Evolutionary conservation across 1,140 invertebrate genomes (phyloP).

Genomic region (Drosophila burlai): DNA sequence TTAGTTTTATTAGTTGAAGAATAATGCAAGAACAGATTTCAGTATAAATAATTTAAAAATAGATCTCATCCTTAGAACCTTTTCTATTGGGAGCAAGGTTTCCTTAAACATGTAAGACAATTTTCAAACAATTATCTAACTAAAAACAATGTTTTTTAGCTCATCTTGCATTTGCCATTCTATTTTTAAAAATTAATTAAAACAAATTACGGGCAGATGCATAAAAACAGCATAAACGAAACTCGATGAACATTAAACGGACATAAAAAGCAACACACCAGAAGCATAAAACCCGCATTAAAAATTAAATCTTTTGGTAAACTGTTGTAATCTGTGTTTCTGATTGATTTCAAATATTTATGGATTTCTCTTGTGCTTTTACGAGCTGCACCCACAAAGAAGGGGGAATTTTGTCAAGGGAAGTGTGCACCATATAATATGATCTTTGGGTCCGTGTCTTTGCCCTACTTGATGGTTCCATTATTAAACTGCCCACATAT

Average conservation of each 20-base stretch:
- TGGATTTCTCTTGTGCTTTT: slow-evolving; percentile 24
- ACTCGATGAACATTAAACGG: slow-evolving; percentile 11
- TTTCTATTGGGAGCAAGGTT: neutral
- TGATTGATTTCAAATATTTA: slow-evolving; percentile 23
- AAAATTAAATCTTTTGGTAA: slow-evolving; percentile 11
- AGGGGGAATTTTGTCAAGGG: slow-evolving; percentile 8
- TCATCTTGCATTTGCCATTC: slow-evolving; percentile 13
- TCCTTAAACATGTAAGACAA: neutral
- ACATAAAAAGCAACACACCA: slow-evolving; percentile 20
- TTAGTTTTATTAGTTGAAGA: too few species aligned
- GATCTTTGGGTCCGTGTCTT: neutral
- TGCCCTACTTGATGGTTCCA: slow-evolving; percentile 30
- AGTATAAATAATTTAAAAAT: neutral
- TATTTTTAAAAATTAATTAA: slow-evolving; percentile 39
- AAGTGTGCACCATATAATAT: slow-evolving; percentile 4
- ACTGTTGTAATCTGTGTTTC: slow-evolving; percentile 14
- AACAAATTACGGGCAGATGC: slow-evolving; percentile 33
- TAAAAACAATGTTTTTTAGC: neutral
- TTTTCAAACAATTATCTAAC: neutral
- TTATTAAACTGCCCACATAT: slow-evolving; percentile 42
- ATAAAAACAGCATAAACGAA: slow-evolving; percentile 37
- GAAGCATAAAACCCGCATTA: slow-evolving; percentile 36
- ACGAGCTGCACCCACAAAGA: neutral
- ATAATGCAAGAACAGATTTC: too few species aligned
- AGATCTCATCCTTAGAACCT: too few species aligned